phyloP scores from a whole-genome alignment of 2,797 vertebrate genomes.

The Avahi laniger region DNA sequence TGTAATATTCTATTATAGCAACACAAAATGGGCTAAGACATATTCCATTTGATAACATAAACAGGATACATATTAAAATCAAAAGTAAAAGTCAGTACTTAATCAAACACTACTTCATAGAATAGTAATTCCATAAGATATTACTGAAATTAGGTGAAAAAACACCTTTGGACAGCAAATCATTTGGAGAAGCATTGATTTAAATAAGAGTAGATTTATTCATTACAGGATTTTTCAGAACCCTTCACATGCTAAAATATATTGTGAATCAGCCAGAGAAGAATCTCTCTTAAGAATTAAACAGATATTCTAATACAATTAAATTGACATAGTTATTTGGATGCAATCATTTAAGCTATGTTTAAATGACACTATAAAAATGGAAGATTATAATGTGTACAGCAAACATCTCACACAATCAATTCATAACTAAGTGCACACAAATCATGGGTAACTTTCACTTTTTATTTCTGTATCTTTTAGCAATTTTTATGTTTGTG shows the following conservation, averaged over 20 bases:
- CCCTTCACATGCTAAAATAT: not conserved
- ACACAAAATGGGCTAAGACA: not conserved
- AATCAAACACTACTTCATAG: not conserved
- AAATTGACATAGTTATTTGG: not conserved
- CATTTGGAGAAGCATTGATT: not conserved
- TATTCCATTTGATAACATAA: not conserved
- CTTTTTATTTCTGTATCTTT: not conserved
- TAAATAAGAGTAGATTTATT: not conserved
- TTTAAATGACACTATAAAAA: slow-evolving; percentile 26
- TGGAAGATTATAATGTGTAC: not conserved
- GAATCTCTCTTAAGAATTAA: not conserved
- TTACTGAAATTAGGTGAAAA: not conserved
- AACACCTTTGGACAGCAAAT: not conserved
- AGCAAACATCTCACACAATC: not conserved
- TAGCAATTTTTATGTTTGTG: not conserved
- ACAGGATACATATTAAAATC: not conserved
- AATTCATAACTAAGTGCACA: not conserved
- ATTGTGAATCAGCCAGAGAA: not conserved
- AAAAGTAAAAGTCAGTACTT: not conserved
- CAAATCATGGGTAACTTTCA: not conserved
- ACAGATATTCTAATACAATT: not conserved
- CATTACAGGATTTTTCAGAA: not conserved
- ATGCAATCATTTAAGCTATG: not conserved
- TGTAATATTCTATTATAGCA: not conserved
- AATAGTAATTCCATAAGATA: not conserved